phyloP scores from a whole-genome alignment of 2,888 invertebrate genomes.

The Acanthosepion lycidas region DNA sequence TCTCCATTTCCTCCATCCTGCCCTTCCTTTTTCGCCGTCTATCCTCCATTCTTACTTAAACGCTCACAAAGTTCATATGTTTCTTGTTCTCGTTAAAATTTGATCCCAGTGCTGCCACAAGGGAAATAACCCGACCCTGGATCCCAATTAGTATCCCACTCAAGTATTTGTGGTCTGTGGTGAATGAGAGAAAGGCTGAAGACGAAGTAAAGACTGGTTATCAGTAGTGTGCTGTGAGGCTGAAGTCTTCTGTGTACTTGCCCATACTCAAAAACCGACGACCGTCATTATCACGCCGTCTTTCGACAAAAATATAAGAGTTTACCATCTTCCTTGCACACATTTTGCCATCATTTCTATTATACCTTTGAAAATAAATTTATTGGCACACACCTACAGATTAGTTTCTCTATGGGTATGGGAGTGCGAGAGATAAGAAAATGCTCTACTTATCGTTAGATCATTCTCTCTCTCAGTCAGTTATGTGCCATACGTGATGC shows the following conservation, averaged over 20 bases:
- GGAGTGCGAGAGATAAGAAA: not conserved
- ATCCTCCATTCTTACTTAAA: not conserved
- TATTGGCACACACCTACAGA: too few relatives aligned
- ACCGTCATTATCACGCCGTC: not conserved
- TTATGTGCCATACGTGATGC: too few relatives aligned
- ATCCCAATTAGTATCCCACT: constrained; percentile 33
- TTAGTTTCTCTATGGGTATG: too few relatives aligned
- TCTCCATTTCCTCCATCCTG: not conserved
- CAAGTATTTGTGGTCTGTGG: not conserved
- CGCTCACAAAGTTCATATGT: not conserved
- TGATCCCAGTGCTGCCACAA: not conserved
- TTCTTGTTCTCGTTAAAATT: not conserved
- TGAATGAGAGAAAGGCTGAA: not conserved
- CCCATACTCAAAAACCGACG: not conserved
- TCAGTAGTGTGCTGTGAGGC: not conserved
- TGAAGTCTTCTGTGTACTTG: not conserved
- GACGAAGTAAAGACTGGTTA: not conserved
- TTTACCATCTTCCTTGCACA: not conserved
- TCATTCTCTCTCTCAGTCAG: not conserved
- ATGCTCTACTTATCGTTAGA: not conserved
- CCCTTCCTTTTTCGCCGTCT: not conserved
- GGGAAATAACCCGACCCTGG: not conserved
- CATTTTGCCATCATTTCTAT: not conserved
- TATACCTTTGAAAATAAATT: too few relatives aligned
- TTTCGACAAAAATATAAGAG: not conserved